Evolutionary conservation across 2,797 vertebrate species (phyloP).

Genomic region (Carduelis carduelis): DNA sequence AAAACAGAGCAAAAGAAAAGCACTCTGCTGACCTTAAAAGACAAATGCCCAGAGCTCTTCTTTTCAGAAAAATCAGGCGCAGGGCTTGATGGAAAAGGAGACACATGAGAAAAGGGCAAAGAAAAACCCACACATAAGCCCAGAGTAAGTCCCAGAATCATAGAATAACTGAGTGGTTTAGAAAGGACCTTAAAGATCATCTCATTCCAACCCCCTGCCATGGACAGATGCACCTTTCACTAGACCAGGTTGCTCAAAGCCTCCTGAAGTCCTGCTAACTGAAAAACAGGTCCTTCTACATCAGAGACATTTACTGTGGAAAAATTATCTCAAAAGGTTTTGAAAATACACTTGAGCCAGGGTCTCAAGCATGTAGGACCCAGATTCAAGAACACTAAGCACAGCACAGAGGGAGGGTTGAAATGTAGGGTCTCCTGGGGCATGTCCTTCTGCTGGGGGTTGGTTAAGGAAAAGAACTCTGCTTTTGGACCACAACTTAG

Average conservation of each 20-base stretch:
- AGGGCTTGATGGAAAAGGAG: not conserved
- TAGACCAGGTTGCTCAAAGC: not conserved
- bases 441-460: not conserved
- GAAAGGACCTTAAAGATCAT: not conserved
- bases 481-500: not conserved
- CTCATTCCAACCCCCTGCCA: not conserved
- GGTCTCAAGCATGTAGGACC: not conserved
- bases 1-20: not conserved
- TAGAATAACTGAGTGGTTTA: not conserved
- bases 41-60: not conserved
- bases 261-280: not conserved
- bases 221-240: not conserved
- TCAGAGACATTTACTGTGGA: not conserved
- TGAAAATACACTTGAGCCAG: not conserved
- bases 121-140: not conserved
- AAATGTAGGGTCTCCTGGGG: not conserved
- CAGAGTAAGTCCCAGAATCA: not conserved
- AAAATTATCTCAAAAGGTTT: not conserved
- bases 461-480: not conserved
- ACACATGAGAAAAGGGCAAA: not conserved
- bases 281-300: not conserved
- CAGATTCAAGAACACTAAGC: not conserved
- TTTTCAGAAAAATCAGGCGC: not conserved
- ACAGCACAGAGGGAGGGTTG: not conserved
- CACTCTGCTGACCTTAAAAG: not conserved